Base-by-base conservation (phyloP, 2,113 vertebrate genomes). In the Prunella himalayana region DNA sequence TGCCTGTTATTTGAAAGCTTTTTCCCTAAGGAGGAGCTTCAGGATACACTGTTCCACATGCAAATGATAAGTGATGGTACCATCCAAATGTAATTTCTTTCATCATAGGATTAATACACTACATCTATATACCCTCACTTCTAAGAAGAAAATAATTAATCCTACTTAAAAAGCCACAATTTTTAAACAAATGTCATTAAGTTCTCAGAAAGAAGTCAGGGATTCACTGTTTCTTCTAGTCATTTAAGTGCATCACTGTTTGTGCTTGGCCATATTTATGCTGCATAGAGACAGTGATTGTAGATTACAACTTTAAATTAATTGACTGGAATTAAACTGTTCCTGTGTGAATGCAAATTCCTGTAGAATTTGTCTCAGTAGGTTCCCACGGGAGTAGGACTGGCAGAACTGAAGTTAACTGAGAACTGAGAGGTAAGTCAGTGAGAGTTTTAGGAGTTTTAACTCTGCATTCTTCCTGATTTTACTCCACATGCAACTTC, bases 1-100 rank as follows among this genome's bases (percentile, higher is more conserved):
- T 94, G 92, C 71, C 90, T 91, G 87, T 41, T 82, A 37, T 73
- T 86, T 89, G 56, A 88, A 89, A 91, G 87, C 51, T 85, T 91
- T 65, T 89, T 81, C 77, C 37, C 19, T 75, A 47, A 44, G 21
- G 41, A 71, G 41, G 75, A 91, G 79, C 53, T 78, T 66, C 0
- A 6, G 60, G 54, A 86, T 64, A 27, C 22, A 47, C 10, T 6
- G 1, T 90, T 83, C 49, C 41, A 88, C 28, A 37, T 86, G 64
- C 44, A 90, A 59, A 53, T 18, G 35, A 6, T 60, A 72, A 73
- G 24, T 15, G 54, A 86, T 25, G 24, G 47, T 45, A 90, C 31
- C 44, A 78, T 54, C 76, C 71, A 72, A 82, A 56, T n/a, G 27
- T 66, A 54, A n/a, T 80, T 75, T 82, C 19, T 90, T 89, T 83